Percentiles rank a stretch among this genome's conserved stretches.
phyloP scores from a whole-genome alignment of 2,113 vertebrate genomes.

The Ochotona curzoniae region DNA sequence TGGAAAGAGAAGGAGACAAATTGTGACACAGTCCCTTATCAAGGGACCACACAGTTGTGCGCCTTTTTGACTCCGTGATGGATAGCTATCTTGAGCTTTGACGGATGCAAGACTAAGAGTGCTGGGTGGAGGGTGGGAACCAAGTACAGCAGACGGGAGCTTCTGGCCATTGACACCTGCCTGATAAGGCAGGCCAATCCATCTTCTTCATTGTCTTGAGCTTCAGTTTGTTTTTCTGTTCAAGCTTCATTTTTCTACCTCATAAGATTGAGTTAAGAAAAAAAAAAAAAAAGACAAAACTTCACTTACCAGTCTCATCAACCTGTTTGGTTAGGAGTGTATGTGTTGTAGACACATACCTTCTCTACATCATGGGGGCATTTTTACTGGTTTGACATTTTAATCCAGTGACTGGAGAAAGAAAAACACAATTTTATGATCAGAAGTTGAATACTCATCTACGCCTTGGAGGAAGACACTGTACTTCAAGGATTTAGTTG shows the following conservation, averaged over 20 bases:
- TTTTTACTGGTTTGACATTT: neutral
- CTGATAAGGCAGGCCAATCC: slow-evolving; percentile 95
- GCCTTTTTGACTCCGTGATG: slow-evolving; percentile 94
- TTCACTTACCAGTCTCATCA: neutral
- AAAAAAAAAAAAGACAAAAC: slow-evolving; percentile 71
- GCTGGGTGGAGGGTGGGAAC: slow-evolving; percentile 83
- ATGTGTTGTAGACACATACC: neutral
- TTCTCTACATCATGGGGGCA: too few relatives aligned
- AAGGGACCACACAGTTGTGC: slow-evolving; percentile 96
- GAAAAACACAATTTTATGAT: neutral
- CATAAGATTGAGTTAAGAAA: slow-evolving; percentile 71
- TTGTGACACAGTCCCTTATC: slow-evolving; percentile 96
- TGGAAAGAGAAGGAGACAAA: slow-evolving; percentile 95
- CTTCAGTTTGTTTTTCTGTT: slow-evolving; percentile 86
- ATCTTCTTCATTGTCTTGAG: slow-evolving; percentile 89
- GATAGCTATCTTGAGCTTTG: slow-evolving; percentile 97
- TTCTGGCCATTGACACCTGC: slow-evolving; percentile 92
- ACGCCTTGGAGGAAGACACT: neutral
- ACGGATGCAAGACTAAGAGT: slow-evolving; percentile 91
- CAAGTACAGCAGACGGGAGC: slow-evolving; percentile 90
- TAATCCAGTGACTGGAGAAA: neutral
- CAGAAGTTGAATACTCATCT: neutral
- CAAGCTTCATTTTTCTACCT: slow-evolving; percentile 84
- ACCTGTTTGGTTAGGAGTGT: neutral
- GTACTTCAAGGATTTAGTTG: neutral